These are phyloP conservation scores for Dynastes maya DNA, from an alignment of 2,888 invertebrate genomes.

Conservation along the genomic window DNA sequence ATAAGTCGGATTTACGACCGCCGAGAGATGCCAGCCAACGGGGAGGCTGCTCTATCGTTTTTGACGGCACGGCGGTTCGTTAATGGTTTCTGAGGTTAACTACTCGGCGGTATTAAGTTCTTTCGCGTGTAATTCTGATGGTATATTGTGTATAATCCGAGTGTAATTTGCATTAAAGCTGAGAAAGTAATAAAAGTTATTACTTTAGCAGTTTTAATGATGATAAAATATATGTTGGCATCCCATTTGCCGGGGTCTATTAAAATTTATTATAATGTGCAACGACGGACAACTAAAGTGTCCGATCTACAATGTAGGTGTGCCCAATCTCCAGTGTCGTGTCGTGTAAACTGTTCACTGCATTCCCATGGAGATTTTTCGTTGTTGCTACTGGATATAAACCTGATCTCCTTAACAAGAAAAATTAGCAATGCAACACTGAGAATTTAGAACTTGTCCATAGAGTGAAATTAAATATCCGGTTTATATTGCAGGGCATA, in stretches of 20 bases:
- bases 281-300: too few relatives aligned
- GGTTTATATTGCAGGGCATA: too few relatives aligned
- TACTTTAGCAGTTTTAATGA: slow-evolving; percentile 10
- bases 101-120: background rate
- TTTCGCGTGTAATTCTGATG: slow-evolving; percentile 10
- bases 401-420: too few relatives aligned
- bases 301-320: too few relatives aligned
- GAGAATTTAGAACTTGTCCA: too few relatives aligned
- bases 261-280: slow-evolving; percentile 1
- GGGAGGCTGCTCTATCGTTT: slow-evolving; percentile 6
- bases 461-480: too few relatives aligned
- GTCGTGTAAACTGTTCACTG: too few relatives aligned
- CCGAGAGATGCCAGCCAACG: background rate
- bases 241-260: background rate
- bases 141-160: slow-evolving; percentile 6
- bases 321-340: too few relatives aligned
- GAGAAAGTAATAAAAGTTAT: slow-evolving; percentile 13
- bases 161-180: slow-evolving; percentile 3
- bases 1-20: slow-evolving; percentile 26
- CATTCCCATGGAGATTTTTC: too few relatives aligned
- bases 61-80: background rate
- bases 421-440: too few relatives aligned
- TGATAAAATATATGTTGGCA: slow-evolving; percentile 9
- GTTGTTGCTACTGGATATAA: too few relatives aligned
- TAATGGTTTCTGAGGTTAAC: slow-evolving; percentile 29